Evolutionary conservation across 2,888 invertebrate species (phyloP), one percentile per base, ranked within the genome.

Genomic region (Chloromyia formosa): DNA sequence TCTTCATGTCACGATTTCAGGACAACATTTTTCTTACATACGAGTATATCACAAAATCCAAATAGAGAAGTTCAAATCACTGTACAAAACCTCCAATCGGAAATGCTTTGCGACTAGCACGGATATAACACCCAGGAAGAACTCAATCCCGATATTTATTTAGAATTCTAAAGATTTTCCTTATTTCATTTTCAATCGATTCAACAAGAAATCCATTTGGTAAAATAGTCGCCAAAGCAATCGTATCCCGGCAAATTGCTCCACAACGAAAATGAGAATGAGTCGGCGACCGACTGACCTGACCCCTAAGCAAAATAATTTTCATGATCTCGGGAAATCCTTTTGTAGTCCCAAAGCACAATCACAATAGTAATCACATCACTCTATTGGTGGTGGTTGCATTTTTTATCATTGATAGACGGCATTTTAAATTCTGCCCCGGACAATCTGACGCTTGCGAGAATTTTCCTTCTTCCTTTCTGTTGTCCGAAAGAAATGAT

Each of bases 321-420:
- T 49, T 49, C 49, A n/a, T 49, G 49, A 49, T 49, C 16, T 49
- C 49, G 49, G 49, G 49, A 49, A 49, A 49, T 49, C 49, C 49
- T 49, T 49, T 49, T 49, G 49, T 49, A 49, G 49, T 49, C 49
- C 12, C 16, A 49, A 12, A 49, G 16, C 14, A n/a, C 49, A 49
- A 49, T 49, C 49, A 49, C 49, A 49, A 49, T 49, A 12, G 49
- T 10, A 49, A 49, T 49, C 49, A 49, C 5, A 49, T 49, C 12
- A 2, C 12, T 12, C 49, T 10, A 49, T n/a, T n/a, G 49, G 14
- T 49, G 12, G 14, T 49, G 49, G 49, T 5, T 49, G 12, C 49
- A 49, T 49, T 49, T n/a, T n/a, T 5, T 49, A 49, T 12, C 49
- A n/a, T 49, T n/a, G 12, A 49, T n/a, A n/a, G 12, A 49, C 49